Base-by-base conservation (phyloP, 2,888 invertebrate species). In the Capitulum mitella region DNA sequence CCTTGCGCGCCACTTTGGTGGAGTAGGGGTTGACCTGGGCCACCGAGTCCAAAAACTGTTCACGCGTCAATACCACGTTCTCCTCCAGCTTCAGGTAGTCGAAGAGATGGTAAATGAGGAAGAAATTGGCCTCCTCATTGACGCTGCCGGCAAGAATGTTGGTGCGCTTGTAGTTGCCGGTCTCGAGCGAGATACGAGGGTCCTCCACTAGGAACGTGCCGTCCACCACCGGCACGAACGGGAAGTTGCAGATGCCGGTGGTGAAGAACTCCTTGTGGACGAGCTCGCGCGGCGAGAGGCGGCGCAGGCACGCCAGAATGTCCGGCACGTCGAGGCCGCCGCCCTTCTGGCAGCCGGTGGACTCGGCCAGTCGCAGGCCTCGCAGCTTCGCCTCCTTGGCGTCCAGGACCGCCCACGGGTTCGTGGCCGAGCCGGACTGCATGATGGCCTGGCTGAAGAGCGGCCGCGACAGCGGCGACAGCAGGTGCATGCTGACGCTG, bases 191-290 rank as follows among this genome's bases (percentile, higher is more conserved):
- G 78, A 90, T 82, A 37, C 87, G 85, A 1, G 94, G 93, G 77
- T 89, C 89, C 85, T 97, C 96, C 83, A 93, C 92, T 81, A 98
- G 88, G 86, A 97, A 97, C 37, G 94, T 90, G 10, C 97, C 97
- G 85, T 98, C 97, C 61, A 97, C 92, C 64, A 97, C 92, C 1
- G 97, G 97, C 26, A 96, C 93, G 86, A 97, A 97, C 43, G 97
- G 94, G 86, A 97, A 97, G 86, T 93, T 93, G 85, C 93, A 93
- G 82, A 94, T 93, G 0, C 93, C 92, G 83, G 92, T 86, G 16
- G 85, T 81, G 48, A 76, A 76, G 22, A 81, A 82, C 61, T 82
- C 82, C 48, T 93, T 93, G 84, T 92, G 91, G 3, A 94, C 94
- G 80, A 94, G 86, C 81, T 90, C 90, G 78, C 90, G 89, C 12